A percentile compares a stretch with the other conserved stretches of the same genome.
Conservation (phyloP, 2,113 vertebrate genomes). For the Phocoena phocoena region DNA sequence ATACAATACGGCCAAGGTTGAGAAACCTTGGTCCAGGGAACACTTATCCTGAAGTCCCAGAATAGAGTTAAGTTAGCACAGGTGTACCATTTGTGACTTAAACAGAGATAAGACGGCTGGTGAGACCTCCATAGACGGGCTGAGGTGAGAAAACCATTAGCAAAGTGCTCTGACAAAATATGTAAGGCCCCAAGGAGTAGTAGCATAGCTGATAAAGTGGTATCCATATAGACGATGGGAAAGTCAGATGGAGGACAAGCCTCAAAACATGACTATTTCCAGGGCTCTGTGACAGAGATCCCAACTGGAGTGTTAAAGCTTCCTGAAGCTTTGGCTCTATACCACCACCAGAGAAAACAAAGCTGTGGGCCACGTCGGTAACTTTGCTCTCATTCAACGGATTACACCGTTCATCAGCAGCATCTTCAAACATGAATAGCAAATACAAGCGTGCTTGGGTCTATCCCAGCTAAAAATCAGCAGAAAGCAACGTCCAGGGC, state of each 20-base stretch:
- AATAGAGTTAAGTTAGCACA: not conserved
- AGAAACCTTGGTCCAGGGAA: not conserved
- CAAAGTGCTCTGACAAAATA: not conserved
- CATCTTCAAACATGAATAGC: not conserved
- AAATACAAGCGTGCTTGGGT: not conserved
- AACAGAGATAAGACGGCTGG: not conserved
- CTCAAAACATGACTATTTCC: not conserved
- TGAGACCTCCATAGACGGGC: not conserved
- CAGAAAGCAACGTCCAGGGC: not conserved
- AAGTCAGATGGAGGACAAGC: not conserved
- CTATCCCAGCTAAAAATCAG: not conserved
- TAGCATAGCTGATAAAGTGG: not conserved
- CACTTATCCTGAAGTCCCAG: not conserved
- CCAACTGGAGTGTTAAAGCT: not conserved
- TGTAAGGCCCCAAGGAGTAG: not conserved
- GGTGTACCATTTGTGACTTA: not conserved
- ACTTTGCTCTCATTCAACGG: not conserved
- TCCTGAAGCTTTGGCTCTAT: conserved; percentile 10
- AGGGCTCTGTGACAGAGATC: not conserved
- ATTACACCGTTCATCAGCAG: not conserved
- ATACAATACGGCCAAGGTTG: not conserved
- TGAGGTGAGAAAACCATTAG: not conserved
- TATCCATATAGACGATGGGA: not conserved
- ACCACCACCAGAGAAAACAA: not conserved
- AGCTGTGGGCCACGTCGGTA: not conserved